Percentiles rank a stretch among this genome's conserved stretches.
Conservation (phyloP, 2,888 invertebrate species). For the Hypolimnas misippus region DNA sequence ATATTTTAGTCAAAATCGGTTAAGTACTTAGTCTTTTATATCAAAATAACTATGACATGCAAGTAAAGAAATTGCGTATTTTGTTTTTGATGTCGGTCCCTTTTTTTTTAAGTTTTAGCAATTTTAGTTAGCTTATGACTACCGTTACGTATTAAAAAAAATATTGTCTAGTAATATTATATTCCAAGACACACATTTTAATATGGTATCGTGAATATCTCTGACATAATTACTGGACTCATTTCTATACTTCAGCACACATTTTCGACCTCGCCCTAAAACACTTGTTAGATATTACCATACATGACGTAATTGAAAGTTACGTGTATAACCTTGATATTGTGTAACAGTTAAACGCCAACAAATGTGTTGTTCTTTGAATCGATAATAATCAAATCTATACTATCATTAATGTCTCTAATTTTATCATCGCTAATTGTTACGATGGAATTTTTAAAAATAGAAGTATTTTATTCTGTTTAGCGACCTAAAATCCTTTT, state of each 20-base stretch:
- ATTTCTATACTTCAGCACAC: constrained; percentile 1
- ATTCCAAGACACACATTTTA: not conserved
- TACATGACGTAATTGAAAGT: constrained; percentile 21
- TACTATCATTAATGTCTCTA: not conserved
- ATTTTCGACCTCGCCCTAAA: constrained; percentile 21
- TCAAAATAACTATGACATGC: too few relatives aligned
- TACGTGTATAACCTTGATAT: constrained; percentile 19
- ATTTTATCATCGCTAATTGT: not conserved
- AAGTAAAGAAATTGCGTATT: too few relatives aligned
- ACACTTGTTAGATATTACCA: constrained; percentile 20
- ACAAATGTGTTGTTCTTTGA: constrained; percentile 3
- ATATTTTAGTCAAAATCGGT: too few relatives aligned
- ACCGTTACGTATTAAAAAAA: too few relatives aligned
- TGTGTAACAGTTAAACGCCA: not conserved
- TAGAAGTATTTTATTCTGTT: not conserved
- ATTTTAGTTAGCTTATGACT: too few relatives aligned
- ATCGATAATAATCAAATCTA: constrained; percentile 3
- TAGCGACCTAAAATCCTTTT: not conserved
- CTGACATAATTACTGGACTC: constrained; percentile 10
- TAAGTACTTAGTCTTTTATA: too few relatives aligned
- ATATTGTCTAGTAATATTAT: not conserved
- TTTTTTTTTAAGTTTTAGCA: too few relatives aligned
- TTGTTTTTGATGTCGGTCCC: too few relatives aligned
- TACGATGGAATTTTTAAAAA: not conserved
- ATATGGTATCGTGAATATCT: not conserved